Percentiles rank a stretch among this genome's conserved stretches.
Evolutionary conservation across 2,888 invertebrate genomes (phyloP).

Genomic region (Odontomyia ornata): DNA sequence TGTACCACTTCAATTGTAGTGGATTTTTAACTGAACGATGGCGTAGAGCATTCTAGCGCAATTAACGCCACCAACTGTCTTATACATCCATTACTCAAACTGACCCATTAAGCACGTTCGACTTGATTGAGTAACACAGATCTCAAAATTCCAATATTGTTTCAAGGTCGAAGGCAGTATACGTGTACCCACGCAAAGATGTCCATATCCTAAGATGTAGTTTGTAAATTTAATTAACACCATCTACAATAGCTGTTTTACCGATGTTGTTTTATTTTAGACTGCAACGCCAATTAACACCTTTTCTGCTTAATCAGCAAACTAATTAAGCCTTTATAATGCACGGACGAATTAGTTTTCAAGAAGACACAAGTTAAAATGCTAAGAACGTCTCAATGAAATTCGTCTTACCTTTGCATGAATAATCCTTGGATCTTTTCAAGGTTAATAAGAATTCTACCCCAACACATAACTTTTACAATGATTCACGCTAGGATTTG

Average conservation of each 20-base stretch:
- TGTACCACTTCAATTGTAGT: no score
- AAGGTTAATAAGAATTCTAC: not conserved
- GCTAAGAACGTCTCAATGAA: no score
- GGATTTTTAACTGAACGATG: no score
- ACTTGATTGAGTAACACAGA: no score
- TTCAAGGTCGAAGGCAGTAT: not conserved
- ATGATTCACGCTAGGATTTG: not conserved
- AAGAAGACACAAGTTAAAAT: no score
- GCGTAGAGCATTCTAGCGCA: no score
- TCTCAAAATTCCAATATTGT: not conserved
- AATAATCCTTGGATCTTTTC: conserved; percentile 4
- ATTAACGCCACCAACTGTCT: no score
- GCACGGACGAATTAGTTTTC: not conserved
- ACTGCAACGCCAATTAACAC: conserved; percentile 34
- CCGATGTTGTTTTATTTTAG: conserved; percentile 8
- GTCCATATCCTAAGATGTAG: not conserved
- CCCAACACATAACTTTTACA: not conserved
- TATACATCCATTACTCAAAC: no score
- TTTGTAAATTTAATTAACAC: conserved; percentile 29
- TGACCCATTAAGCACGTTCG: no score
- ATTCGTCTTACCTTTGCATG: no score
- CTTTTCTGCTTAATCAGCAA: conserved; percentile 38
- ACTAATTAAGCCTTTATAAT: conserved; percentile 40
- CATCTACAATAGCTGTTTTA: not conserved
- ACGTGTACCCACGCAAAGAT: not conserved